Conservation (phyloP, 2,113 vertebrate species). For the Melanostigma gelatinosum region DNA sequence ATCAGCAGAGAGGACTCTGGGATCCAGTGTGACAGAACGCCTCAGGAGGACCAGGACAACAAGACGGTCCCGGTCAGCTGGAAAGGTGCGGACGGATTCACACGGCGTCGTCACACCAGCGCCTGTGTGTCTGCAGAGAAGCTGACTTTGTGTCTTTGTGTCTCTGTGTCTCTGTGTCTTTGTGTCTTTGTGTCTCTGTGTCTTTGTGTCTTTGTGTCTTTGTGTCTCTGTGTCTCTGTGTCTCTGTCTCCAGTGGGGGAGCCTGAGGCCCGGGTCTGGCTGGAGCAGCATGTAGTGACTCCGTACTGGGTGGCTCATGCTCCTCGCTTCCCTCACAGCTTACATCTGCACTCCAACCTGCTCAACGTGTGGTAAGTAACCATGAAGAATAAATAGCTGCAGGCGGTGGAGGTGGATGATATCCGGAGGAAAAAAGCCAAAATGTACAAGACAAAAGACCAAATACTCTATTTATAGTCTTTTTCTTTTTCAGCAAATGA, state of each 20-base stretch:
- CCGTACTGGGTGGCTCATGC: constrained; percentile 92
- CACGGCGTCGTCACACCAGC: not conserved
- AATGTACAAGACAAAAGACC: no score
- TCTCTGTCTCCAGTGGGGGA: constrained; percentile 80
- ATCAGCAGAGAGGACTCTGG: constrained; percentile 97
- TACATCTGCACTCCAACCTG: constrained; percentile 95
- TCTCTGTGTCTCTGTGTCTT: no score
- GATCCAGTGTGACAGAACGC: constrained; percentile 95
- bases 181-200: not conserved
- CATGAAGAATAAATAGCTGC: no score
- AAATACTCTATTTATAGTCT: no score
- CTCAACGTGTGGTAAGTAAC: constrained; percentile 90
- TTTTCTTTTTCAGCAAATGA: no score
- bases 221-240: constrained; percentile 20
- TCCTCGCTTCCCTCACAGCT: constrained; percentile 89
- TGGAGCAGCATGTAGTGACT: constrained; percentile 91
- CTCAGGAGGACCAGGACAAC: constrained; percentile 90
- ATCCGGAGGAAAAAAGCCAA: no score
- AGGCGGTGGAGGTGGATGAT: no score
- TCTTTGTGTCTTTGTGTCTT: constrained; percentile 38
- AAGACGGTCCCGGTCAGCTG: constrained; percentile 81
- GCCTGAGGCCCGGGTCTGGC: constrained; percentile 89
- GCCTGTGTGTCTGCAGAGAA: not conserved
- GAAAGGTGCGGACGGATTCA: constrained; percentile 67
- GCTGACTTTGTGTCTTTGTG: constrained; percentile 17